These are phyloP conservation scores for Enhydra lutris DNA, from an alignment of 2,113 vertebrate species.

Conservation along the genomic window DNA sequence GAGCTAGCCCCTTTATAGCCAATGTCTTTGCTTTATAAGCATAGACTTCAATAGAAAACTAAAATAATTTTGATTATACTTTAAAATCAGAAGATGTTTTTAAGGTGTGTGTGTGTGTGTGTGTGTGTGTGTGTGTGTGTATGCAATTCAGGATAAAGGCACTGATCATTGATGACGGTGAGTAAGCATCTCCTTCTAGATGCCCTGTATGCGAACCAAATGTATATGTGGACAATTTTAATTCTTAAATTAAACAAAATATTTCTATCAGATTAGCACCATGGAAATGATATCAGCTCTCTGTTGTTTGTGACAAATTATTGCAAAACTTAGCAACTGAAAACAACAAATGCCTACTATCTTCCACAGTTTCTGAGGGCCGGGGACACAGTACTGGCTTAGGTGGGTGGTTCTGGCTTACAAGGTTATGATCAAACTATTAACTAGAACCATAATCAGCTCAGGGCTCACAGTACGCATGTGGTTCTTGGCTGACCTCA, in stretches of 20 bases:
- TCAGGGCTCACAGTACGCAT: not conserved
- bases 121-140: not conserved
- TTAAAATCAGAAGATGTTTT: not conserved
- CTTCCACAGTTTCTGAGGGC: not conserved
- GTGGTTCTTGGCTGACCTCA: not conserved
- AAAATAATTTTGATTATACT: not conserved
- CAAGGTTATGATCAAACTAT: not conserved
- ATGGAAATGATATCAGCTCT: not conserved
- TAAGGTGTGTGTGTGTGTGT: not conserved
- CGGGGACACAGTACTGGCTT: not conserved
- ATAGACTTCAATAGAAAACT: not conserved
- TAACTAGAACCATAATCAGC: fast-evolving
- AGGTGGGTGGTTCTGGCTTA: not conserved
- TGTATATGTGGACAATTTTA: not conserved
- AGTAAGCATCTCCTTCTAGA: not conserved
- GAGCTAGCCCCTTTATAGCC: not conserved
- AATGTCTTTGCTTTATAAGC: not conserved
- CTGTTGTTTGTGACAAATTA: not conserved
- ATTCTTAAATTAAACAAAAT: not conserved
- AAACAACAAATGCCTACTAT: not conserved
- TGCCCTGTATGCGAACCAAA: not conserved
- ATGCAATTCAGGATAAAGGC: not conserved
- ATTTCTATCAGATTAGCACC: not conserved
- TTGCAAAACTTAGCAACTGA: not conserved
- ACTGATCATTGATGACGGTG: not conserved